Base-by-base conservation (phyloP, 2,888 invertebrate genomes). In the Caenorhabditis virilis region DNA sequence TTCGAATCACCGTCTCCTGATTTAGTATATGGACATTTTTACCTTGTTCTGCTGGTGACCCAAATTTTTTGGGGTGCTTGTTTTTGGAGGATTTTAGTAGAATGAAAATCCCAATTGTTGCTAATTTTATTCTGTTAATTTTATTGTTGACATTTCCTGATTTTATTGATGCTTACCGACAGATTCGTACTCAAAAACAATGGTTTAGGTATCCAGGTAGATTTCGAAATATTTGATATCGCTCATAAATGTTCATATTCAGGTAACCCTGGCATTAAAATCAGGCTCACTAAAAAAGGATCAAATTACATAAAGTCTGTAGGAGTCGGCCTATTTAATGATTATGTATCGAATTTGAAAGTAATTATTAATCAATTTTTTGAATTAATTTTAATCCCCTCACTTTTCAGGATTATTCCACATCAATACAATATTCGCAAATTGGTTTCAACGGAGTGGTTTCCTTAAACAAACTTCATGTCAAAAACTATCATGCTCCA, bases 281-380 rank as follows among this genome's bases (percentile, higher is more conserved):
- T 80, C 22, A 75, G 82, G n/a, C 48, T 82, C 26, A 82, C 78
- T 0, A 74, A 74, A 39, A 80, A 80, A 48, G 82, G 82, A 15
- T 76, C 78, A n/a, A 80, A 81, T 54, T 78, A 81, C 45, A 55
- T 81, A 23, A 81, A 81, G 49, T 68, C 69, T 22, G 77, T 81
- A 1, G 81, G 77, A 30, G 79, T 81, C 5, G 74, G 79, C 38
- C 57, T 81, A 18, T 68, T 81, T 51, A 81, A 79, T 59, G 81
- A 81, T 56, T 78, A 80, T 56, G 69, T 81, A 15, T 67, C 77
- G 2, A 46, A 52, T 16, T 27, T 78, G 25, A 57, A 63, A 41
- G 78, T 78, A 13, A 33, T 47, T 30, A n/a, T 33, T 30, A 47
- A 11, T 2, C 30, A 27, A 2, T 30, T 47, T 47, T 23, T 23